Conservation (phyloP, 2,888 invertebrate genomes). For the Lumbricus terrestris region DNA sequence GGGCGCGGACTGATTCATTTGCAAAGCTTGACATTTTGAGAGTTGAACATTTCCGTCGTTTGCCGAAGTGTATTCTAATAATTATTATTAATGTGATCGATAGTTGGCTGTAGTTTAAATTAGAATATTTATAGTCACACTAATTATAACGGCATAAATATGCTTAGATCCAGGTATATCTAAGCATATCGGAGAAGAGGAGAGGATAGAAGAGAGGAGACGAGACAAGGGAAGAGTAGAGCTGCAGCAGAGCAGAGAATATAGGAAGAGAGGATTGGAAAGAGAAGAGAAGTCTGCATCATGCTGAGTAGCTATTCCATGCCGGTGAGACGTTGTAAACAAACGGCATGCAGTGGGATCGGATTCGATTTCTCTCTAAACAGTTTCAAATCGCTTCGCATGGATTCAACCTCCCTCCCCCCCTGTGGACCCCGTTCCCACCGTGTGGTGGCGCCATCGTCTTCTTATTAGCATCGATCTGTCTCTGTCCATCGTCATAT, state of each 20-base stretch:
- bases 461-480: background rate
- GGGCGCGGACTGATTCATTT: background rate
- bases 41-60: background rate
- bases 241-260: background rate
- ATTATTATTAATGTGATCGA: background rate
- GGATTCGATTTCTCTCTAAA: constrained; percentile 3
- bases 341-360: background rate
- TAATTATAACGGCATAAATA: background rate
- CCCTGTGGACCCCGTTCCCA: background rate
- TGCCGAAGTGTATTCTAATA: background rate
- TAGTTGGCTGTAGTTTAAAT: background rate
- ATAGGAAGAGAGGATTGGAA: background rate
- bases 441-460: background rate
- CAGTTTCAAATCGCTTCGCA: background rate
- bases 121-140: background rate
- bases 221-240: background rate
- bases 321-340: background rate
- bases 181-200: background rate
- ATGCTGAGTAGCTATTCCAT: background rate
- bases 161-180: background rate
- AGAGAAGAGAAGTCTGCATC: background rate
- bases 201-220: too few relatives aligned
- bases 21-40: background rate
- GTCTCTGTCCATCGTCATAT: background rate
- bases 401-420: too few relatives aligned